Evolutionary conservation across 2,888 invertebrate species (phyloP), one percentile per base, ranked within the genome.

Genomic region (Metopia argyrocephala): DNA sequence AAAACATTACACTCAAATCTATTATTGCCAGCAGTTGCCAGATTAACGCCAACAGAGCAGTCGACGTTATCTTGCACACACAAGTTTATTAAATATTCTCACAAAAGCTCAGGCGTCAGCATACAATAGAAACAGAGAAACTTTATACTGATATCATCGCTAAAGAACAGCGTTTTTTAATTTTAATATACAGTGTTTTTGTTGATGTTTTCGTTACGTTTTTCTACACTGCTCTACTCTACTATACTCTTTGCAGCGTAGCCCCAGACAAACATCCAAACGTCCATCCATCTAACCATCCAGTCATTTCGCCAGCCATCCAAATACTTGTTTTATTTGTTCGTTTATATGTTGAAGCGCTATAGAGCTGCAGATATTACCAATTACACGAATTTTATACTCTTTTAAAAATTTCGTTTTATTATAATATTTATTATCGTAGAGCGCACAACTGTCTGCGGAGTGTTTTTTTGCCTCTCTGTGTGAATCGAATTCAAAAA

Each of bases 401-500:
- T 90, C 90, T 89, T 89, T 87, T 88, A 89, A 90, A 90, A 90
- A 90, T 89, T 89, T 89, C 88, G 89, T 90, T 88, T 88, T 88
- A 88, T 90, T 90, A 90, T 90, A 90, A 90, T 90, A 90, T 90
- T 90, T 90, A 90, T 90, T 90, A 90, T 89, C 89, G 87, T 89
- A 86, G 88, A 87, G 87, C 89, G 89, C 89, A 88, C 89, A 88
- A 89, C 89, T 89, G 88, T 88, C 89, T 88, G 86, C 88, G 88
- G 88, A 88, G 87, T 85, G 85, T 85, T 82, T 80, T 78, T 79
- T 79, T n/a, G n/a, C n/a, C n/a, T n/a, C n/a, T n/a, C 78, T 70
- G 81, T 75, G 74, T 78, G 21, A 61, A 75, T 74, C 78, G 70
- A 68, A 78, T 50, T 68, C 38, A 38, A 59, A 76, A 75, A 75